phyloP scores from a whole-genome alignment of 2,113 vertebrate species.

The Serilophus lunatus region DNA sequence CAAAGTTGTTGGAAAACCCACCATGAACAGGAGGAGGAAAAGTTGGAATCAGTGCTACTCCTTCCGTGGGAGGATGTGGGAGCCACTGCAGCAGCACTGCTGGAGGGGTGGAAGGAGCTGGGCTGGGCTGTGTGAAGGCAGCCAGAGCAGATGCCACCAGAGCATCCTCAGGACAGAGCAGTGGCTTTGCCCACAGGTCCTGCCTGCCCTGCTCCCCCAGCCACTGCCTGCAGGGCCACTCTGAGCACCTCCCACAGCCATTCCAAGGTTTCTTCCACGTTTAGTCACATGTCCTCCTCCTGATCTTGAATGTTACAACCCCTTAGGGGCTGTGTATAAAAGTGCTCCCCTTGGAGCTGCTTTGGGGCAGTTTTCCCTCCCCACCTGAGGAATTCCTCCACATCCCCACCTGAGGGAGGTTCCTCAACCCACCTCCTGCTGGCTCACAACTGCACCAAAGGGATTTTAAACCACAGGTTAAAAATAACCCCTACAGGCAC shows the following conservation, averaged over 20 bases:
- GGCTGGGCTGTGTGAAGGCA: background rate
- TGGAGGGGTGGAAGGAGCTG: background rate
- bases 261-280: accelerated
- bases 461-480: background rate
- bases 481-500: background rate
- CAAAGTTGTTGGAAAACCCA: background rate
- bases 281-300: background rate
- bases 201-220: background rate
- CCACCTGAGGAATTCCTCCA: no score
- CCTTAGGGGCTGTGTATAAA: no score
- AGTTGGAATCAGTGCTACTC: no score
- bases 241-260: background rate
- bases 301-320: background rate
- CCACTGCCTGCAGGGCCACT: background rate
- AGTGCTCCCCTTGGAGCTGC: background rate
- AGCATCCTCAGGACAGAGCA: background rate
- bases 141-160: background rate
- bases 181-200: background rate
- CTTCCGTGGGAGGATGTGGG: background rate
- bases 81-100: background rate
- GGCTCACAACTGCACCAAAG: background rate
- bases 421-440: background rate
- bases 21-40: background rate
- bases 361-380: background rate
- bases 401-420: background rate